These are phyloP conservation scores for Dicerorhinus sumatrensis DNA, from an alignment of 2,113 vertebrate species.

Conservation along the genomic window DNA sequence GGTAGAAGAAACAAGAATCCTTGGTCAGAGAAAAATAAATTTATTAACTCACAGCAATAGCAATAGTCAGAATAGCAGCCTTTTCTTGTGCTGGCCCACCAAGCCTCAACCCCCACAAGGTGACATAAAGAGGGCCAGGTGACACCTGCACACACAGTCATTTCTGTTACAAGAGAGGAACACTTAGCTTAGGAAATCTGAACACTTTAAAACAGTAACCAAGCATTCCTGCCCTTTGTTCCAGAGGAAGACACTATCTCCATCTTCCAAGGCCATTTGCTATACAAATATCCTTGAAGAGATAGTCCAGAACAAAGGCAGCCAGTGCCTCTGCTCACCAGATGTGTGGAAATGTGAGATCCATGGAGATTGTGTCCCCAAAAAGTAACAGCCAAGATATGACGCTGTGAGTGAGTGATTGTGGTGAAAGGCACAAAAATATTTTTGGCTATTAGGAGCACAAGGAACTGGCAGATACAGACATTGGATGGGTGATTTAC, in stretches of 20 bases:
- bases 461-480: not conserved
- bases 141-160: not conserved
- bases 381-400: not conserved
- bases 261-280: not conserved
- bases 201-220: not conserved
- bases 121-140: not conserved
- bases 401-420: not conserved
- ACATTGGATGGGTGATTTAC: not conserved
- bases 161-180: not conserved
- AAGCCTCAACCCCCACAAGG: not conserved
- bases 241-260: not conserved
- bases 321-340: not conserved
- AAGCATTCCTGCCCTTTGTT: not conserved
- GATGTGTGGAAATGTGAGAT: not conserved
- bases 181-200: not conserved
- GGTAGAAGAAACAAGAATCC: not conserved
- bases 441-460: not conserved
- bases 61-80: not conserved
- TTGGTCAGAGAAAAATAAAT: not conserved
- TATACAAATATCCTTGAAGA: not conserved
- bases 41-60: not conserved
- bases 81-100: not conserved
- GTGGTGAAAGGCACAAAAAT: not conserved
- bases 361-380: not conserved
- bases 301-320: not conserved